phyloP scores from a whole-genome alignment of 2,888 invertebrate genomes.

The Andrena haemorrhoa region DNA sequence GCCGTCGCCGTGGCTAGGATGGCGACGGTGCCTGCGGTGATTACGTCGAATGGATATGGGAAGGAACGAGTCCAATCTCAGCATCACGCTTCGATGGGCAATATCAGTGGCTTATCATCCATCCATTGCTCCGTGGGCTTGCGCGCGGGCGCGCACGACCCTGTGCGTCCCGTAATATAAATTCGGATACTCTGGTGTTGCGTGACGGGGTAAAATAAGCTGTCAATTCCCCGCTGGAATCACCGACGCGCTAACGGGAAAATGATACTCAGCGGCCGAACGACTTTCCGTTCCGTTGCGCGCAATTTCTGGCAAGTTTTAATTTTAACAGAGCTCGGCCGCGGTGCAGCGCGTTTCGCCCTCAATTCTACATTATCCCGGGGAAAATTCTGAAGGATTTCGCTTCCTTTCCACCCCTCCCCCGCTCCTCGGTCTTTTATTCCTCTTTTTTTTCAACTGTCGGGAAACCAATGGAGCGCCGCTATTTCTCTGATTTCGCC shows the following conservation, averaged over 20 bases:
- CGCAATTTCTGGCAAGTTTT: constrained; percentile 31
- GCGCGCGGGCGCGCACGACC: constrained; percentile 10
- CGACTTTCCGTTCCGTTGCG: not conserved
- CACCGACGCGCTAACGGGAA: constrained; percentile 3
- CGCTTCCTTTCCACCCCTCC: not conserved
- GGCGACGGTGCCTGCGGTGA: constrained; percentile 70
- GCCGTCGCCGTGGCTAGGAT: constrained; percentile 60
- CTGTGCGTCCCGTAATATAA: constrained; percentile 63
- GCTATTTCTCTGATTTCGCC: constrained; percentile 32
- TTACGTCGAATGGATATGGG: constrained; percentile 76
- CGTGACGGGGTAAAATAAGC: constrained; percentile 36
- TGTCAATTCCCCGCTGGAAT: constrained; percentile 4
- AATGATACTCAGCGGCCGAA: not conserved
- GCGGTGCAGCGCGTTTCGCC: not conserved
- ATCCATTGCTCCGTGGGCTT: constrained; percentile 55
- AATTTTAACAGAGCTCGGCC: constrained; percentile 25
- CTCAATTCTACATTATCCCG: not conserved
- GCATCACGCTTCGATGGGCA: constrained; percentile 79
- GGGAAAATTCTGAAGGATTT: not conserved
- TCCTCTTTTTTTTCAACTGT: constrained; percentile 4
- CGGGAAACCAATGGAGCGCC: constrained; percentile 3
- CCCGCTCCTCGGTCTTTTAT: too few relatives aligned
- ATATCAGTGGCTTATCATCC: constrained; percentile 81
- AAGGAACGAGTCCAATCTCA: constrained; percentile 80
- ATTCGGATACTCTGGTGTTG: constrained; percentile 55